Evolutionary conservation across 1,140 invertebrate genomes (phyloP).

Genomic region (Euura lappo): DNA sequence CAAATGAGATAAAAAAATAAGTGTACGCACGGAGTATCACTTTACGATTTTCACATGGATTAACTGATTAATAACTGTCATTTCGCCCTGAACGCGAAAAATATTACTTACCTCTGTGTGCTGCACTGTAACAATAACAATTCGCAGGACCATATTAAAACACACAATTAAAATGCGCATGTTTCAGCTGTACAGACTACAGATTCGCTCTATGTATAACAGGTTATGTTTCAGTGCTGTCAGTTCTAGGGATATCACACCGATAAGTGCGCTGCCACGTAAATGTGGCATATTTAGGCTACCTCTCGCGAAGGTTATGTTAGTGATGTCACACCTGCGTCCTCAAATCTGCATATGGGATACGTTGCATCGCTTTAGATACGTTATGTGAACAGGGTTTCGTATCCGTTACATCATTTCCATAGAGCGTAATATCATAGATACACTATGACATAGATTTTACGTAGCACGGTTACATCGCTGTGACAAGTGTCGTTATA

Average conservation of each 20-base stretch:
- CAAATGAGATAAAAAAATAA: background rate
- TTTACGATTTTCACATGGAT: background rate
- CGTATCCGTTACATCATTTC: too few species aligned
- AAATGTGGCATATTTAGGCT: background rate
- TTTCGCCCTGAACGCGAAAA: background rate
- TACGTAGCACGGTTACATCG: background rate
- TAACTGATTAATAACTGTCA: background rate
- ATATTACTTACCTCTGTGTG: background rate
- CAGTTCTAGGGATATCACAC: too few species aligned
- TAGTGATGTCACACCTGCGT: background rate
- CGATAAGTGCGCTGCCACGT: too few species aligned
- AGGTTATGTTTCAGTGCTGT: background rate
- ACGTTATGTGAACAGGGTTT: too few species aligned
- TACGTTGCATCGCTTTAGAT: background rate
- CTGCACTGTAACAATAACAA: background rate
- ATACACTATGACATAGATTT: background rate
- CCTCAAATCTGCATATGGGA: background rate
- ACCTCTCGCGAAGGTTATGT: background rate
- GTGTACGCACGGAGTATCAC: background rate
- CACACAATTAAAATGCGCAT: background rate
- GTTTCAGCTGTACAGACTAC: too few species aligned
- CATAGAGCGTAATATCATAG: too few species aligned
- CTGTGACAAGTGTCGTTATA: slow-evolving; percentile 1
- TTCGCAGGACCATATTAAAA: background rate
- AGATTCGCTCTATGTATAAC: background rate